A percentile compares a stretch with the other conserved stretches of the same genome.
phyloP scores from a whole-genome alignment of 1,140 invertebrate species.

The Caerostris extrusa region DNA sequence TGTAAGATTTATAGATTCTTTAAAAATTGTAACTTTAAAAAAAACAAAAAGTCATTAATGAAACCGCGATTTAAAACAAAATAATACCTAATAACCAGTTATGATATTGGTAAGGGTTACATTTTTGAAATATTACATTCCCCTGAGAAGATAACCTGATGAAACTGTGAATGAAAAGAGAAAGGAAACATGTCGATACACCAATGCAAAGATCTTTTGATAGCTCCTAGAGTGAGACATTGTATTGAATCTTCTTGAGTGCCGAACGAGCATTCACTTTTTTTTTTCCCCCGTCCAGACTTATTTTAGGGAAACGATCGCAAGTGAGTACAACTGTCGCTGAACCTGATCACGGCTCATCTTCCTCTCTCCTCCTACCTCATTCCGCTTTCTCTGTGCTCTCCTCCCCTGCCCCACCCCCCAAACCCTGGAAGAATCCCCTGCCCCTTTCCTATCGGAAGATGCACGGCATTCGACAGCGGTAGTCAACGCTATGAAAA shows the following conservation, averaged over 20 bases:
- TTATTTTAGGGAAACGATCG: constrained; percentile 72
- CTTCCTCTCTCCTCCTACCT: not conserved
- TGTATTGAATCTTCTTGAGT: constrained; percentile 43
- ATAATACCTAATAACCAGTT: not conserved
- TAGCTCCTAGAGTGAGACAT: constrained; percentile 23
- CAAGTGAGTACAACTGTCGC: constrained; percentile 75
- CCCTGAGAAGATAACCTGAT: not conserved
- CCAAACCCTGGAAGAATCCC: not conserved
- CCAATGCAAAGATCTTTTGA: constrained; percentile 8
- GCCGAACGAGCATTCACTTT: constrained; percentile 34
- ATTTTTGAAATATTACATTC: not conserved
- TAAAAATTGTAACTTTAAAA: not conserved
- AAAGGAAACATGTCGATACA: not conserved
- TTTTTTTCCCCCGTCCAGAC: no score
- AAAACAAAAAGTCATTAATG: not conserved
- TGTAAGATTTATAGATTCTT: not conserved
- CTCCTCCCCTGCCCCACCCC: not conserved
- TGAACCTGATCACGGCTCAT: constrained; percentile 74
- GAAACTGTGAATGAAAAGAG: not conserved
- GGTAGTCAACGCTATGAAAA: constrained; percentile 38
- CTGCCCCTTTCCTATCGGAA: constrained; percentile 48
- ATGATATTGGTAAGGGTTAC: not conserved
- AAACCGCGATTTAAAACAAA: not conserved
- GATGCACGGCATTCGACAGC: constrained; percentile 70
- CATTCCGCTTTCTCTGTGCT: not conserved